A percentile compares a stretch with the other conserved stretches of the same genome.
These are phyloP conservation scores for Theretra japonica DNA, from an alignment of 2,888 invertebrate species.

Conservation along the genomic window DNA sequence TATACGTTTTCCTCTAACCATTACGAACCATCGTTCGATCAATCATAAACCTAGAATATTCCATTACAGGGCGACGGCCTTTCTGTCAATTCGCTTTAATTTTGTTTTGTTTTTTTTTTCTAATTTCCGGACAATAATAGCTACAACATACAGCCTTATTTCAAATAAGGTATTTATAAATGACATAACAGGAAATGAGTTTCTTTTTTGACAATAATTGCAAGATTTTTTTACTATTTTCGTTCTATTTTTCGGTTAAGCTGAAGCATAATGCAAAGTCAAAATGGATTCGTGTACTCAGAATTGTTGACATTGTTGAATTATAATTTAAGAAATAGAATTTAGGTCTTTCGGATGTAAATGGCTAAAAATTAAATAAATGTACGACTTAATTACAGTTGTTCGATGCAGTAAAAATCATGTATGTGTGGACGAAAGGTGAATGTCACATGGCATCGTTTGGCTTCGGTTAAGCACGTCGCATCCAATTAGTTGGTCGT, in stretches of 20 bases:
- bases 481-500: constrained; percentile 49
- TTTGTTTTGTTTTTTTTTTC: not conserved
- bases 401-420: not conserved
- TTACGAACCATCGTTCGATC: not conserved
- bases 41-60: constrained; percentile 19
- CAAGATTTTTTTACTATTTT: too few species aligned
- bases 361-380: too few species aligned
- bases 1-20: not conserved
- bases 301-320: too few species aligned
- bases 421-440: constrained; percentile 12
- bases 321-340: too few species aligned
- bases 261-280: too few species aligned
- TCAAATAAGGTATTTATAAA: not conserved
- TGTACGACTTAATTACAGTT: not conserved
- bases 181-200: too few species aligned
- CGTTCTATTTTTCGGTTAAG: too few species aligned
- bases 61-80: constrained; percentile 9
- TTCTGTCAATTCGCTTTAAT: not conserved
- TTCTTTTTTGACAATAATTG: too few species aligned
- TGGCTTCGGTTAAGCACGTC: constrained; percentile 46
- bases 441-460: constrained; percentile 34
- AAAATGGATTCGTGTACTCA: too few species aligned
- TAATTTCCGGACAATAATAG: not conserved
- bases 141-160: not conserved
- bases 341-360: too few species aligned